Percentiles rank a stretch among this genome's conserved stretches.
phyloP scores from a whole-genome alignment of 2,797 vertebrate species.

The Pangasius mekongensis region DNA sequence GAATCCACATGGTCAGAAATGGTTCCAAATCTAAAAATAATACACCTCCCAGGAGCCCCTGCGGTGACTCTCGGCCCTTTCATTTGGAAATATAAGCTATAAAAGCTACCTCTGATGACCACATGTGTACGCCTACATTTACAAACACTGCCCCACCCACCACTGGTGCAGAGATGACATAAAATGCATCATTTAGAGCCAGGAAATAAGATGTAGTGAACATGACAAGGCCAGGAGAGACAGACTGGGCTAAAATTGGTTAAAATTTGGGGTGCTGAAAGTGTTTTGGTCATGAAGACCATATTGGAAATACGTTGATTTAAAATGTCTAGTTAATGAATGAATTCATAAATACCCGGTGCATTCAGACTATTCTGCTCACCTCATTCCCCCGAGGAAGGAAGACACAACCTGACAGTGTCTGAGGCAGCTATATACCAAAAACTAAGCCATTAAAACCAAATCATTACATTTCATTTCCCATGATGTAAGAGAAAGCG shows the following conservation, averaged over 20 bases:
- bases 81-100: neutral
- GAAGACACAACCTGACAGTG: neutral
- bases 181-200: neutral
- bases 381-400: neutral
- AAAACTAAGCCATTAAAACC: neutral
- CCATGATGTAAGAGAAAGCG: neutral
- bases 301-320: neutral
- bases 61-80: neutral
- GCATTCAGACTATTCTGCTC: neutral
- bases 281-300: neutral
- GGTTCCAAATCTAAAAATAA: conserved; percentile 61
- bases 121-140: neutral
- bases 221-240: neutral
- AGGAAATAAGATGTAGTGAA: neutral
- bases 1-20: conserved; percentile 55
- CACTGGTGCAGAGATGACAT: too few relatives aligned
- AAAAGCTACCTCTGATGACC: neutral
- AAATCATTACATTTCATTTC: conserved; percentile 14
- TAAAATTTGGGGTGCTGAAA: neutral
- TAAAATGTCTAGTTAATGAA: neutral
- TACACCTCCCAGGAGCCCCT: conserved; percentile 8
- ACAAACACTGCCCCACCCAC: neutral
- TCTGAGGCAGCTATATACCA: neutral
- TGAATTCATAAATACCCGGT: neutral
- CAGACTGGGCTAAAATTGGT: neutral